These are phyloP conservation scores for Nomia melanderi DNA, from an alignment of 1,140 invertebrate genomes.

Conservation along the genomic window DNA sequence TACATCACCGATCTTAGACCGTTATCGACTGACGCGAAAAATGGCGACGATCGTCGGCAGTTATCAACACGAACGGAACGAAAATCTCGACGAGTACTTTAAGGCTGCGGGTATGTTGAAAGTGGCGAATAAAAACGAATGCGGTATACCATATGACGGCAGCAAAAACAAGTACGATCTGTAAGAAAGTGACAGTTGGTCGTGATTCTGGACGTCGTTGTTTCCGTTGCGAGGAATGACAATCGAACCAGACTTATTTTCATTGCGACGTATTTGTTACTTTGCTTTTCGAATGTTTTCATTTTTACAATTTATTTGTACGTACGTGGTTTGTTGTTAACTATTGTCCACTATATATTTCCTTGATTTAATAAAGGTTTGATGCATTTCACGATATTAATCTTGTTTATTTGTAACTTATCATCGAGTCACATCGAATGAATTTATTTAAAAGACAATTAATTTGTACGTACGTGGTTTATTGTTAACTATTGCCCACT, in stretches of 20 bases:
- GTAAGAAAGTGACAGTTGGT: not conserved
- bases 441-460: too few species aligned
- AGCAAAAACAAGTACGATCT: constrained; percentile 34
- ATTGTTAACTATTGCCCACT: too few species aligned
- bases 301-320: not conserved
- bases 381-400: not conserved
- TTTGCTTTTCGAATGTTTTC: not conserved
- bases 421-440: not conserved
- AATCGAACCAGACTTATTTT: not conserved
- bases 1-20: not conserved
- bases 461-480: too few species aligned
- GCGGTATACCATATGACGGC: constrained; percentile 10
- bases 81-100: constrained; percentile 85
- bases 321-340: not conserved
- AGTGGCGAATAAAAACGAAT: constrained; percentile 23
- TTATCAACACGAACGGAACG: constrained; percentile 84
- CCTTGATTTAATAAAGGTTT: constrained; percentile 7
- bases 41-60: constrained; percentile 82
- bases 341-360: not conserved
- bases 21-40: constrained; percentile 44
- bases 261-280: not conserved
- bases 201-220: not conserved
- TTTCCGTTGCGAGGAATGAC: not conserved
- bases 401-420: constrained; percentile 10
- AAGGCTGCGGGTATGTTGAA: constrained; percentile 81